Percentiles rank a stretch among this genome's conserved stretches.
These are phyloP conservation scores for Leptinotarsa undecemlineata DNA, from an alignment of 1,140 invertebrate species.

Conservation along the genomic window DNA sequence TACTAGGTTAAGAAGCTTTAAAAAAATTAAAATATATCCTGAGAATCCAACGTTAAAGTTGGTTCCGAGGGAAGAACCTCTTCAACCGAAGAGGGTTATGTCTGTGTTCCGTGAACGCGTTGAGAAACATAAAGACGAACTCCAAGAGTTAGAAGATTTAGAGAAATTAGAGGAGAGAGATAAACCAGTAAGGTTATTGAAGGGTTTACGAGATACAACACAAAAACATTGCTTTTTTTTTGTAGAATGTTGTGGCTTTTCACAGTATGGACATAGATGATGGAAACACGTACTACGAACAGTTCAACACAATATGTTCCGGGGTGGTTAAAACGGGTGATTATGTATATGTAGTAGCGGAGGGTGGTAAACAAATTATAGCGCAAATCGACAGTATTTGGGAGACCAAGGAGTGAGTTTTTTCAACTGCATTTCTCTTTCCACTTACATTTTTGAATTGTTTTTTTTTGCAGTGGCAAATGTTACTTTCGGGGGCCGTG, in stretches of 20 bases:
- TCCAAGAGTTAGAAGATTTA: constrained; percentile 80
- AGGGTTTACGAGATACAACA: neutral
- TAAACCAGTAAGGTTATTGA: constrained; percentile 65
- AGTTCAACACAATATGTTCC: constrained; percentile 81
- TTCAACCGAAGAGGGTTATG: constrained; percentile 85
- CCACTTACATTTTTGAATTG: neutral
- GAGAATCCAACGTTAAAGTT: constrained; percentile 69
- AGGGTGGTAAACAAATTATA: constrained; percentile 83
- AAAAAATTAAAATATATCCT: constrained; percentile 89
- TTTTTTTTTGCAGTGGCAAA: constrained; percentile 66
- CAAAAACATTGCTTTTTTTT: constrained; percentile 30
- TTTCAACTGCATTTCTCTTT: neutral
- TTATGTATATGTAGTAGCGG: constrained; percentile 89
- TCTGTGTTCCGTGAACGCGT: constrained; percentile 91
- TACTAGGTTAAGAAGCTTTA: constrained; percentile 81
- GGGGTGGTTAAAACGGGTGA: constrained; percentile 88
- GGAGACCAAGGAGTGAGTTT: constrained; percentile 79
- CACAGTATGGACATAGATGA: constrained; percentile 64
- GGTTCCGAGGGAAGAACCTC: constrained; percentile 69
- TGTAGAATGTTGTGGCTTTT: constrained; percentile 73
- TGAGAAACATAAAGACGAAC: constrained; percentile 88
- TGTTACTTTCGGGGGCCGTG: constrained; percentile 92
- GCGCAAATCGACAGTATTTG: constrained; percentile 95
- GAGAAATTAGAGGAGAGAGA: constrained; percentile 80
- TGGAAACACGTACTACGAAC: constrained; percentile 87